These are phyloP conservation scores for Galaxea fascicularis DNA, from an alignment of 92 coral and sea anemone species.

Conservation along the genomic window DNA sequence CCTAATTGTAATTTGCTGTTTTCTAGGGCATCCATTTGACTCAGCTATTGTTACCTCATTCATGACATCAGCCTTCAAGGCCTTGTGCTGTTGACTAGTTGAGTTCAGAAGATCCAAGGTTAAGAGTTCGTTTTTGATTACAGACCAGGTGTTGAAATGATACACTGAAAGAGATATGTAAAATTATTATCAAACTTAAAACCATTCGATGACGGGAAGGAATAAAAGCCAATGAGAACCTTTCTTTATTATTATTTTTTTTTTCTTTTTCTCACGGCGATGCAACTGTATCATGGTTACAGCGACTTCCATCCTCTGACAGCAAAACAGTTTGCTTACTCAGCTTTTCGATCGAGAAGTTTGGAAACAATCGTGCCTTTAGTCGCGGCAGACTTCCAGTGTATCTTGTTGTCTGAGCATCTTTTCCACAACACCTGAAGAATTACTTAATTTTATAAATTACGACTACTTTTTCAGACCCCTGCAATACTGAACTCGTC, in stretches of 20 bases:
- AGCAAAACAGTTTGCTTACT: too few relatives aligned
- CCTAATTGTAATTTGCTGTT: too few relatives aligned
- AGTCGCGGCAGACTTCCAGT: too few relatives aligned
- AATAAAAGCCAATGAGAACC: neutral
- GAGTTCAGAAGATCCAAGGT: constrained; percentile 15
- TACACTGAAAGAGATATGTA: constrained; percentile 1
- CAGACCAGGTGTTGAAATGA: constrained; percentile 7
- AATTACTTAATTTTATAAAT: too few relatives aligned
- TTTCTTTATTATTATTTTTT: neutral
- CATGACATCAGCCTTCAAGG: constrained; percentile 6
- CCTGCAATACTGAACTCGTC: too few relatives aligned
- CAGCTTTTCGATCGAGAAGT: too few relatives aligned
- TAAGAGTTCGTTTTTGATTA: neutral
- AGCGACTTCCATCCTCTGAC: too few relatives aligned
- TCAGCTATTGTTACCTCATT: neutral
- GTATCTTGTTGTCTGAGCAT: too few relatives aligned
- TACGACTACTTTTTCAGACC: too few relatives aligned
- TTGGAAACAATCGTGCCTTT: too few relatives aligned
- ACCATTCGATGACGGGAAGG: neutral
- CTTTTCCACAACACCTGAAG: too few relatives aligned
- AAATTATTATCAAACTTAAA: neutral
- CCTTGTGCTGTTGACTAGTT: neutral
- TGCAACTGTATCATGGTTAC: neutral
- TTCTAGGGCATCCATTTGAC: too few relatives aligned
- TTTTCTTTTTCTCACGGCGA: neutral